A percentile compares a stretch with the other conserved stretches of the same genome.
Evolutionary conservation across 2,797 vertebrate species (phyloP).

Genomic region (Oryzias dopingdopingensis): DNA sequence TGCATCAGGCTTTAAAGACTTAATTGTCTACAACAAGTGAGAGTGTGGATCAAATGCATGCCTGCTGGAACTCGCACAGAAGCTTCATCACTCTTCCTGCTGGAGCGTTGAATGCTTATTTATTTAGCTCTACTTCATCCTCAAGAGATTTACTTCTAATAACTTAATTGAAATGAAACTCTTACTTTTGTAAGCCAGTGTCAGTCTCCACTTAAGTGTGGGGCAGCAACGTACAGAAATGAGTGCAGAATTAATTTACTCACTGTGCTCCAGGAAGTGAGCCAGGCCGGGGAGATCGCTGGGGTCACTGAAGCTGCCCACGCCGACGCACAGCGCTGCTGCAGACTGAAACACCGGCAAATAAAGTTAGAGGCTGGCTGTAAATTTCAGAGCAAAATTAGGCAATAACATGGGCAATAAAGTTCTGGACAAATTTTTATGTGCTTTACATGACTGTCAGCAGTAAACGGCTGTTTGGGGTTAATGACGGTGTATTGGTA

Average conservation of each 20-base stretch:
- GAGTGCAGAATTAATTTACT: conserved; percentile 58
- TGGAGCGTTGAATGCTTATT: not conserved
- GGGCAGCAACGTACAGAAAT: not conserved
- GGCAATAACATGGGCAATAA: not conserved
- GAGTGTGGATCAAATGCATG: not conserved
- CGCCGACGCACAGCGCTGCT: conserved; percentile 91
- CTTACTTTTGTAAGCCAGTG: not conserved
- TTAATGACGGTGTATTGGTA: too few relatives aligned
- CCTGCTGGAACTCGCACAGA: not conserved
- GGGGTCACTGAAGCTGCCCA: conserved; percentile 96
- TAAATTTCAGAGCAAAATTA: not conserved
- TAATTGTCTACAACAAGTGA: not conserved
- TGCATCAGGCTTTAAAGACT: not conserved
- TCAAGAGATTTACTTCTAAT: not conserved
- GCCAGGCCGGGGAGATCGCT: conserved; percentile 93
- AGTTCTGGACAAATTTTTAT: not conserved
- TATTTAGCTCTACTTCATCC: not conserved
- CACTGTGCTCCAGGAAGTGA: conserved; percentile 98
- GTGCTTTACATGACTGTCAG: not conserved
- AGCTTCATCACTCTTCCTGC: not conserved
- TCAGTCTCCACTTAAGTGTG: not conserved
- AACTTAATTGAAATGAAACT: not conserved
- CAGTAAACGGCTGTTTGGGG: too few relatives aligned
- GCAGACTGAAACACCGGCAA: conserved; percentile 82
- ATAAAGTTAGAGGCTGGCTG: conserved; percentile 6